These are phyloP conservation scores for Crotalus adamanteus DNA, from an alignment of 2,797 vertebrate genomes.

Conservation along the genomic window DNA sequence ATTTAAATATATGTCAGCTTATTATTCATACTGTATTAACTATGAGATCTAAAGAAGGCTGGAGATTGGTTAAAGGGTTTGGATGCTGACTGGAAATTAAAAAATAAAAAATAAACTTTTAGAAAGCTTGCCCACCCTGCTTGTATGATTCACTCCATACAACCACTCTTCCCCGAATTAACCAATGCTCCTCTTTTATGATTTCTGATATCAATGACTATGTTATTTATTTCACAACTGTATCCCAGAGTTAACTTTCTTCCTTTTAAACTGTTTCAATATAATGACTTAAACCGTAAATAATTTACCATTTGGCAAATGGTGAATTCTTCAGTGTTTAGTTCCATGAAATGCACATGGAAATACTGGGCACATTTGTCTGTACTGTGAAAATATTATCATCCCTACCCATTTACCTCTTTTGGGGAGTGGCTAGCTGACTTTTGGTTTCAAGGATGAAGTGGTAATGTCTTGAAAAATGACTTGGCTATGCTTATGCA, in stretches of 20 bases:
- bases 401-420: conserved; percentile 2
- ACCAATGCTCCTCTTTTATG: conserved; percentile 2
- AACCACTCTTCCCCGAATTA: conserved; percentile 4
- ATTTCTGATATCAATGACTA: not conserved
- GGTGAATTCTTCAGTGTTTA: conserved; percentile 27
- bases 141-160: conserved; percentile 4
- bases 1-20: conserved; percentile 31
- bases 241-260: conserved; percentile 8
- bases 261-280: not conserved
- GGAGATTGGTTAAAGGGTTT: conserved; percentile 8
- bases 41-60: conserved; percentile 28
- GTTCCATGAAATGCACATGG: conserved; percentile 18
- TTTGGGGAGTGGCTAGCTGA: conserved; percentile 4
- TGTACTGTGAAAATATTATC: not conserved
- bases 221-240: conserved; percentile 8
- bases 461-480: conserved; percentile 6
- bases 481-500: conserved; percentile 4
- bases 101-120: conserved; percentile 28
- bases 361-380: not conserved
- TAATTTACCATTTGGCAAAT: conserved; percentile 15
- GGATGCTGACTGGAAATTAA: conserved; percentile 8
- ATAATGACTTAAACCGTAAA: not conserved
- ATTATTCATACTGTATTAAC: not conserved
- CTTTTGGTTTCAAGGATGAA: conserved; percentile 1
- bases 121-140: conserved; percentile 57